phyloP scores from a whole-genome alignment of 2,888 invertebrate species.

The Drosophila flavopinicola region DNA sequence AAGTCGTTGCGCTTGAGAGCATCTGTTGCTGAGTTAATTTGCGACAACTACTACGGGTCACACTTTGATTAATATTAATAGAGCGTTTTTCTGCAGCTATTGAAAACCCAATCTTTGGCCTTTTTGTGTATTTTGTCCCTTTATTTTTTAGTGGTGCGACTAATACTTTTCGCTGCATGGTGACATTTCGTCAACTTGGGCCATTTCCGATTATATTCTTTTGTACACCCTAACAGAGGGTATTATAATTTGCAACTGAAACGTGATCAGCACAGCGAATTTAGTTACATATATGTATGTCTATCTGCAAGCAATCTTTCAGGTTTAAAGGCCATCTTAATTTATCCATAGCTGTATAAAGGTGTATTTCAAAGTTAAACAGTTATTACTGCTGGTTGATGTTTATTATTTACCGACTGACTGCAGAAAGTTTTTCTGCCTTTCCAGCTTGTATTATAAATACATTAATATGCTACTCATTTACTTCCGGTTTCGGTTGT shows the following conservation, averaged over 20 bases:
- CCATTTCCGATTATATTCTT: conserved; percentile 42
- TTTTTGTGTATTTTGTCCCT: conserved; percentile 18
- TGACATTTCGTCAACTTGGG: background rate
- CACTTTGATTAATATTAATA: conserved; percentile 68
- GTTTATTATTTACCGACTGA: background rate
- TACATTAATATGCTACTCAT: conserved; percentile 65
- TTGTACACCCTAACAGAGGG: conserved; percentile 25
- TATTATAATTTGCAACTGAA: background rate
- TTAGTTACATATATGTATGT: background rate
- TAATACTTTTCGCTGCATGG: background rate
- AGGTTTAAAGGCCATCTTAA: background rate
- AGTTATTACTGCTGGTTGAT: background rate
- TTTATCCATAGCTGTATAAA: background rate
- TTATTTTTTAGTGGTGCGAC: conserved; percentile 12
- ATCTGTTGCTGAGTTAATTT: conserved; percentile 51
- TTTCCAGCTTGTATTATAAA: conserved; percentile 53
- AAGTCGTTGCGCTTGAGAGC: conserved; percentile 53
- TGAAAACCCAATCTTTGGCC: conserved; percentile 6
- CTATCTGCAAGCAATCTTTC: too few relatives aligned
- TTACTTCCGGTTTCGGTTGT: conserved; percentile 65
- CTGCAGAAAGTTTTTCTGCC: background rate
- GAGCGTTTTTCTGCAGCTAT: conserved; percentile 32
- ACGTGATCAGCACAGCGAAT: background rate
- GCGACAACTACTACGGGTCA: conserved; percentile 37
- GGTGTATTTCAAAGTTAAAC: background rate